Base-by-base conservation (phyloP, 2,797 vertebrate species). In the Micromesistius poutassou region DNA sequence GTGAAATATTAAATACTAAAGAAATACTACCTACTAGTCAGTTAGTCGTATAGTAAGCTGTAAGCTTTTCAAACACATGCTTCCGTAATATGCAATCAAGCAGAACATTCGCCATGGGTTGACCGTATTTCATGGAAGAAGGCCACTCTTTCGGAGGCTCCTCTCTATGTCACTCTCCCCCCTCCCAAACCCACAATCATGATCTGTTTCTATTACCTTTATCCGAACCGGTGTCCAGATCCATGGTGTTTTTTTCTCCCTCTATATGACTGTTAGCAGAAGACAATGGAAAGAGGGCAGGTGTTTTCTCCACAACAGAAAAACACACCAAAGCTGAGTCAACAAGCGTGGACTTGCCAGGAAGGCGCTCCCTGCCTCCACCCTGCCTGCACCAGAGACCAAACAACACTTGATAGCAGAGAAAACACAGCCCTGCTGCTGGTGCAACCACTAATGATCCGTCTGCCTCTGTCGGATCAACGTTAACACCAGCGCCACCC, bases 361-460 rank as follows among this genome's bases (percentile, higher is more conserved):
- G 88, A 90, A 90, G 82, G 72, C 72, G 13, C 83, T 82, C n/a
- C n/a, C n/a, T n/a, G n/a, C n/a, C n/a, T n/a, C 79, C 80, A 68
- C 87, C 87, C 82, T 68, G 46, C 42, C 1, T 73, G 75, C 75
- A 33, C 85, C 84, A 74, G 84, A 82, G 81, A 84, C 74, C 78
- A 84, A 87, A 84, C 75, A 85, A 76, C 30, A 66, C 0, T 42
- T 81, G 77, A 30, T 70, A 71, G 50, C 72, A 4, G 80, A 80
- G 90, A 91, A 88, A 87, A 88, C 83, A 89, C 35, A 77, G 79
- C 82, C 73, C n/a, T 72, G 77, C 70, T 89, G 84, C 86, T 84
- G 83, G 84, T 87, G 82, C 78, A 87, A 85, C 86, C 87, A 80
- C 82, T 90, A 86, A 92, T 90, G 85, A 89, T 82, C 77, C 38